These are phyloP conservation scores for Aphidius colemani DNA, from an alignment of 2,888 invertebrate species.

Conservation along the genomic window DNA sequence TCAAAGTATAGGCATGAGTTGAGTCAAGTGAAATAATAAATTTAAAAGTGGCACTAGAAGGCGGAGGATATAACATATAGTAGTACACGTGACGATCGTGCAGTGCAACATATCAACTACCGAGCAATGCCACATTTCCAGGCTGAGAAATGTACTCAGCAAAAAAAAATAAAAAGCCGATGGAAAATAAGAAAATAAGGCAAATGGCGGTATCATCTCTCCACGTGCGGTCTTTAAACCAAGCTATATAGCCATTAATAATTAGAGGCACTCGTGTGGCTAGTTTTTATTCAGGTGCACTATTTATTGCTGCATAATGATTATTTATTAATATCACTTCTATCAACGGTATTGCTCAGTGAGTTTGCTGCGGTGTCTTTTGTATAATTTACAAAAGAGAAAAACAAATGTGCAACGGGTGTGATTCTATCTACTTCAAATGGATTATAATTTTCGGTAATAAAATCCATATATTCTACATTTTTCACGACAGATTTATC, in stretches of 20 bases:
- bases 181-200: neutral
- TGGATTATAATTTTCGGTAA: too few species aligned
- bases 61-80: constrained; percentile 13
- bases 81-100: constrained; percentile 30
- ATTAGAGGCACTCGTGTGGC: constrained; percentile 36
- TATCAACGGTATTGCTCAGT: constrained; percentile 46
- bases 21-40: constrained; percentile 37
- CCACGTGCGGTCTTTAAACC: constrained; percentile 44
- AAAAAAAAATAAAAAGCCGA: too few species aligned
- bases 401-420: constrained; percentile 7
- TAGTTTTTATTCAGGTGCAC: constrained; percentile 31
- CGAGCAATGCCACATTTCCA: too few species aligned
- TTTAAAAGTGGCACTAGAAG: constrained; percentile 35
- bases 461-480: too few species aligned
- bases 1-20: neutral
- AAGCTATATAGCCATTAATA: constrained; percentile 36
- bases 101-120: too few species aligned
- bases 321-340: constrained; percentile 55
- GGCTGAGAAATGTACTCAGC: neutral
- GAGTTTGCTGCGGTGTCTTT: constrained; percentile 37
- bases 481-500: too few species aligned
- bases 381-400: too few species aligned
- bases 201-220: constrained; percentile 29
- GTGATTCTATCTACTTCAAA: too few species aligned
- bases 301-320: constrained; percentile 57